Evolutionary conservation across 2,113 vertebrate species (phyloP), one percentile per base, ranked within the genome.

Genomic region (Microcebus griseorufus): DNA sequence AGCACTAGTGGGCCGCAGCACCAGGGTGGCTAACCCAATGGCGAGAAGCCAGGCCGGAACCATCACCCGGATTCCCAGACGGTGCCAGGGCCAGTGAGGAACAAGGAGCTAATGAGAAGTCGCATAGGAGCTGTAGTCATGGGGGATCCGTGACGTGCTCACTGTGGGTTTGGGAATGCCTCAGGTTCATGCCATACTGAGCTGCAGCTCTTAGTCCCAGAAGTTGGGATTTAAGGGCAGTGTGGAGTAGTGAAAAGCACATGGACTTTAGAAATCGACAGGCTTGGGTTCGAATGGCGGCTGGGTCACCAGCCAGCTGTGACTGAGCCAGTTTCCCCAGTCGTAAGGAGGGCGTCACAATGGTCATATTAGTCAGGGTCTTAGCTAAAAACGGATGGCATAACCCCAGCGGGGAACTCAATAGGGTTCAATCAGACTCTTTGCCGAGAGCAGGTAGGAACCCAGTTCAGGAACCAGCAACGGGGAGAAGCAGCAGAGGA

Each of bases 91-190:
- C 48, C 29, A n/a, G 51, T 2, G 11, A 39, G 65, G 34, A 27
- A 8, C 11, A 13, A 11, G 75, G 17, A n/a, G 80, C 25, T 13
- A 34, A 17, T 3, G 22, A 1, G 17, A 17, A 34, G 13, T 10
- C 42, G 7, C 14, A 6, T 0, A 0, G 27, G 17, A 34, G 32
- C 51, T 69, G 0, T 1, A 6, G 45, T 9, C 4, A 13, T 23
- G 16, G 14, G 16, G 5, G 3, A 3, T 14, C 22, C 1, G 7
- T 2, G 2, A 48, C 5, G 22, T 12, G 5, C 23, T 79, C 64
- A 16, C 48, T 27, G 10, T 6, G 1, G 9, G 11, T 48, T 13
- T 34, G 87, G 5, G 34, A 39, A 16, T 4, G 8, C 23, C 64
- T 53, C 16, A 29, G 9, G 34, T 53, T 67, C 62, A 55, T n/a